Evolutionary conservation across 2,888 invertebrate genomes (phyloP).

Genomic region (Acrocera orbiculus): DNA sequence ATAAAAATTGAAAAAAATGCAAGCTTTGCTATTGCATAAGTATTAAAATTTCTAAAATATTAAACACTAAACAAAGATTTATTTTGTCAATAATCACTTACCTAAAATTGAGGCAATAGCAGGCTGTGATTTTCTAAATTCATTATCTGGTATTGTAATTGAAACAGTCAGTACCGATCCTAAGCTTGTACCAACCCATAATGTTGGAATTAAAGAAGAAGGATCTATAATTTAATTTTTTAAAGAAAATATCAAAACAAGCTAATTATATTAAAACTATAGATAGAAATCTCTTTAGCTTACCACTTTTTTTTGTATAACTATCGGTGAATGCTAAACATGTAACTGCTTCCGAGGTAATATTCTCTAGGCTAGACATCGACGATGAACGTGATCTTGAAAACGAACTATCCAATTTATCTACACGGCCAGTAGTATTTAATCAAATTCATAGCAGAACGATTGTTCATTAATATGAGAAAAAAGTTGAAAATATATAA

Average conservation of each 20-base stretch:
- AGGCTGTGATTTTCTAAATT: constrained; percentile 66
- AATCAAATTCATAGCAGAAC: too few relatives aligned
- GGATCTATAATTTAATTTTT: constrained; percentile 45
- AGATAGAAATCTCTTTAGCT: constrained; percentile 17
- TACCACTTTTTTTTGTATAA: constrained; percentile 86
- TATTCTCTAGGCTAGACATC: constrained; percentile 95
- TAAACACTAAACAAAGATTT: constrained; percentile 1
- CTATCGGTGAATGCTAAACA: constrained; percentile 93
- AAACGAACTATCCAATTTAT: constrained; percentile 92
- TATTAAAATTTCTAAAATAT: too few relatives aligned
- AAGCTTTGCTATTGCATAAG: too few relatives aligned
- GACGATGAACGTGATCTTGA: constrained; percentile 92
- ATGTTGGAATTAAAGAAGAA: constrained; percentile 62
- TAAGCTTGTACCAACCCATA: constrained; percentile 95
- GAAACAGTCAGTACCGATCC: constrained; percentile 91
- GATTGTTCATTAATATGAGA: too few relatives aligned
- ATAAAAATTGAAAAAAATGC: neutral
- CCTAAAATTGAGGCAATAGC: constrained; percentile 78
- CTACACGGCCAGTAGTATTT: constrained; percentile 62
- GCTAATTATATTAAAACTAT: neutral
- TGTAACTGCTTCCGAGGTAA: constrained; percentile 88
- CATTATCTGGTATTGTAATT: constrained; percentile 64
- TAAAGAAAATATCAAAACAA: constrained; percentile 1
- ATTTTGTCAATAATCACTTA: constrained; percentile 27
- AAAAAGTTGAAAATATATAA: too few relatives aligned